These are phyloP conservation scores for Phortica magna DNA, from an alignment of 2,888 invertebrate species.

Conservation along the genomic window DNA sequence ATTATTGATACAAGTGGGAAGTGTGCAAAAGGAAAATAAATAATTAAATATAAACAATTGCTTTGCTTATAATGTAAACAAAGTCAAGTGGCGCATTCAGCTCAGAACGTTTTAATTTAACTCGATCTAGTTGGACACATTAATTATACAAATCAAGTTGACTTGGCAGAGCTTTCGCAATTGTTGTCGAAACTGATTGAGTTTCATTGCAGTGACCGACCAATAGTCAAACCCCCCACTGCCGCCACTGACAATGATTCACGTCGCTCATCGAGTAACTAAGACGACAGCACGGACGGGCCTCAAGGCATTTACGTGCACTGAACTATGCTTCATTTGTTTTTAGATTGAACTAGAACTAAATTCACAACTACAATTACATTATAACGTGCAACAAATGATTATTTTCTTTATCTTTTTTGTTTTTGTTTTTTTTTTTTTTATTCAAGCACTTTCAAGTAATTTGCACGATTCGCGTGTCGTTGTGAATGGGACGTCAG, in stretches of 20 bases:
- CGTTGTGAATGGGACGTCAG: slow-evolving; percentile 1
- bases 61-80: slow-evolving; percentile 3
- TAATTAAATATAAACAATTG: slow-evolving; percentile 10
- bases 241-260: not conserved
- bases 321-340: slow-evolving; percentile 6
- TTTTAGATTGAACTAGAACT: slow-evolving; percentile 21
- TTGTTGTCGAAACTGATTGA: slow-evolving; percentile 1
- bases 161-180: not conserved
- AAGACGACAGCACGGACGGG: not conserved
- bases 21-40: no score
- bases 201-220: not conserved
- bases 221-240: not conserved
- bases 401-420: not conserved
- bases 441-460: not conserved
- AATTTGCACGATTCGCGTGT: not conserved
- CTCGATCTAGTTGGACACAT: not conserved
- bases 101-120: not conserved
- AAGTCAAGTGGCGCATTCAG: slow-evolving; percentile 1
- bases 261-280: not conserved
- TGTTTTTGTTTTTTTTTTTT: not conserved
- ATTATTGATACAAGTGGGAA: no score
- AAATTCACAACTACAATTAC: not conserved
- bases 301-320: not conserved
- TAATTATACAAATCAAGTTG: not conserved
- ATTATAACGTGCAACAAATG: slow-evolving; percentile 13